Conservation (phyloP, 2,113 vertebrate genomes). For the Coregonus clupeaformis region DNA sequence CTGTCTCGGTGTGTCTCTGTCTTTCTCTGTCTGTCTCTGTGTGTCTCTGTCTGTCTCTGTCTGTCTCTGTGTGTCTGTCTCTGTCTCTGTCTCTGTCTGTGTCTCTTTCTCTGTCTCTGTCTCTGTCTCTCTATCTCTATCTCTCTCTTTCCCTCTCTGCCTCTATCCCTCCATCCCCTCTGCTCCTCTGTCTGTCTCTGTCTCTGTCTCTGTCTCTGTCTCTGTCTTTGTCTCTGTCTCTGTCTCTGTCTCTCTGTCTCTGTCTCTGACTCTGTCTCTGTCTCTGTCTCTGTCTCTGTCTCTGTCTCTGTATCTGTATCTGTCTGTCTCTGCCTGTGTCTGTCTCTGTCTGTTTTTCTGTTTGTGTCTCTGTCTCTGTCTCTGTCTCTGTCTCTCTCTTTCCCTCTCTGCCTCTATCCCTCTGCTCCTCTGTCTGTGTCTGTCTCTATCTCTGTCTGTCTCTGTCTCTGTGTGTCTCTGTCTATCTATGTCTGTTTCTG, state of each 20-base stretch:
- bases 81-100: no score
- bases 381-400: no score
- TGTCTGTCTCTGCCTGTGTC: conserved; percentile 23
- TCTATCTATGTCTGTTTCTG: neutral
- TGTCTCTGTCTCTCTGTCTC: conserved; percentile 14
- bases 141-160: conserved; percentile 8
- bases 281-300: conserved; percentile 3
- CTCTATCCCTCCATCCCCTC: no score
- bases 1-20: neutral
- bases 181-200: neutral
- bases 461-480: no score
- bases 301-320: conserved; percentile 3
- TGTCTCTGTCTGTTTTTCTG: no score
- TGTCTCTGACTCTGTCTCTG: neutral
- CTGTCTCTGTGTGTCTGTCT: no score
- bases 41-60: conserved; percentile 22
- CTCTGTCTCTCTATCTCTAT: neutral
- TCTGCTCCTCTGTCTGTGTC: no score
- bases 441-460: no score
- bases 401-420: neutral
- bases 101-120: no score
- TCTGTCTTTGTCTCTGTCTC: neutral
- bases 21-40: conserved; percentile 1
- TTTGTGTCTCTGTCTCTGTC: no score
- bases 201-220: neutral